Evolutionary conservation across 2,888 invertebrate genomes (phyloP).

Genomic region (Trichogramma dendrolimi): DNA sequence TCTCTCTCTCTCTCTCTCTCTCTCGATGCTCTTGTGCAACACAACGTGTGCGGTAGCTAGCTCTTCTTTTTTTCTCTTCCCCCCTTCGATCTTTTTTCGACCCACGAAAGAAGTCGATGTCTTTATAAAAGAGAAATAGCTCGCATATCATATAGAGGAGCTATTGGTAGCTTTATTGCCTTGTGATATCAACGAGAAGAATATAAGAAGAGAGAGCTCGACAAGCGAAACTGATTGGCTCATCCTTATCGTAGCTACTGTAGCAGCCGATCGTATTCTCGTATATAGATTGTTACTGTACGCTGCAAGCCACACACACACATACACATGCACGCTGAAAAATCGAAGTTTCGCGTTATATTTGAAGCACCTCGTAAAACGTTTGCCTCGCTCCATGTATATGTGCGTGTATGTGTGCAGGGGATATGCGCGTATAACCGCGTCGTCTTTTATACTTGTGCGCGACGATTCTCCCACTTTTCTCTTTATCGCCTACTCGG

Average conservation of each 20-base stretch:
- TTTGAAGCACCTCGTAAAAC: constrained; percentile 29
- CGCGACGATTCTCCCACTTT: too few relatives aligned
- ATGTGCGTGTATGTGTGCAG: too few relatives aligned
- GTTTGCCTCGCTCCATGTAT: background rate
- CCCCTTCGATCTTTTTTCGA: background rate
- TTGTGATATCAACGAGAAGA: constrained; percentile 19
- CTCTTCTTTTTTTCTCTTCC: constrained; percentile 2
- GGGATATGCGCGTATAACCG: too few relatives aligned
- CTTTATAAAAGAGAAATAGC: background rate
- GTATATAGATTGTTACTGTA: constrained; percentile 24
- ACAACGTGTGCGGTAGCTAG: background rate
- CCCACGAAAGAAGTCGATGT: background rate
- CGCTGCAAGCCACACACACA: constrained; percentile 2
- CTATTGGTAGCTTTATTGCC: constrained; percentile 17
- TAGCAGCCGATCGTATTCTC: constrained; percentile 21
- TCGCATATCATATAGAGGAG: background rate
- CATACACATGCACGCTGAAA: constrained; percentile 23
- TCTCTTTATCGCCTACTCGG: too few relatives aligned
- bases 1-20: background rate
- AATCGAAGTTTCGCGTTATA: constrained; percentile 26
- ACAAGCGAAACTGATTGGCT: constrained; percentile 17
- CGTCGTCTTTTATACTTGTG: too few relatives aligned
- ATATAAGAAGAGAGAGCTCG: constrained; percentile 5
- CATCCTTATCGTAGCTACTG: constrained; percentile 1
- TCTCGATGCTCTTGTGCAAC: background rate